Conservation (phyloP, 1,140 invertebrate genomes). For the Eriocheir sinensis region DNA sequence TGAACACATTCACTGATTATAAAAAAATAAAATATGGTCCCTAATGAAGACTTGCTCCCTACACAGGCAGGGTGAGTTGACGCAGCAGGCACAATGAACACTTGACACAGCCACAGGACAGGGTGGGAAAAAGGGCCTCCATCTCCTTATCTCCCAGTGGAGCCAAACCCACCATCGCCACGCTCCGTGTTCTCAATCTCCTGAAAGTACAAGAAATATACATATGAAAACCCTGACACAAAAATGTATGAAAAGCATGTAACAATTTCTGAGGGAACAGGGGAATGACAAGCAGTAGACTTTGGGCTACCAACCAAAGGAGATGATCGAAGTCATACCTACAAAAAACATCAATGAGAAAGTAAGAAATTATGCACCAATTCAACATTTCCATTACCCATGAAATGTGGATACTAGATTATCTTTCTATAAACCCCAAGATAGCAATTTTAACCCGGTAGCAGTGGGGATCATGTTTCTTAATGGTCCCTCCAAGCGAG, state of each 20-base stretch:
- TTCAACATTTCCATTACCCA: neutral
- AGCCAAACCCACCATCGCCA: slow-evolving; percentile 34
- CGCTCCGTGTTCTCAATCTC: slow-evolving; percentile 27
- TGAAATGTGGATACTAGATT: neutral
- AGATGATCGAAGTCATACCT: neutral
- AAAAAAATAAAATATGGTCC: too few relatives aligned
- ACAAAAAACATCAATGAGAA: neutral
- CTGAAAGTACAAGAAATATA: neutral
- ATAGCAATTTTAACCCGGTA: too few relatives aligned
- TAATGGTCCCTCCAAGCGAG: too few relatives aligned
- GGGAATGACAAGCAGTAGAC: neutral
- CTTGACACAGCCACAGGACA: too few relatives aligned
- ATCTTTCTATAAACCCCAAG: neutral
- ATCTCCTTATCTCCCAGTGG: slow-evolving; percentile 1
- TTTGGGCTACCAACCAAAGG: neutral
- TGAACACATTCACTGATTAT: too few relatives aligned
- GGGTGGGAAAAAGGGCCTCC: neutral
- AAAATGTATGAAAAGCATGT: neutral
- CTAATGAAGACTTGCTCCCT: too few relatives aligned
- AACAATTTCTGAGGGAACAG: neutral
- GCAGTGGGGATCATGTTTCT: too few relatives aligned
- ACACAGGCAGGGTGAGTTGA: too few relatives aligned
- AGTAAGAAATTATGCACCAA: neutral
- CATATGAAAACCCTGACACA: neutral
- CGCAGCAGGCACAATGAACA: too few relatives aligned